Evolutionary conservation across 2,888 invertebrate genomes (phyloP).

Genomic region (Stenurella melanura): DNA sequence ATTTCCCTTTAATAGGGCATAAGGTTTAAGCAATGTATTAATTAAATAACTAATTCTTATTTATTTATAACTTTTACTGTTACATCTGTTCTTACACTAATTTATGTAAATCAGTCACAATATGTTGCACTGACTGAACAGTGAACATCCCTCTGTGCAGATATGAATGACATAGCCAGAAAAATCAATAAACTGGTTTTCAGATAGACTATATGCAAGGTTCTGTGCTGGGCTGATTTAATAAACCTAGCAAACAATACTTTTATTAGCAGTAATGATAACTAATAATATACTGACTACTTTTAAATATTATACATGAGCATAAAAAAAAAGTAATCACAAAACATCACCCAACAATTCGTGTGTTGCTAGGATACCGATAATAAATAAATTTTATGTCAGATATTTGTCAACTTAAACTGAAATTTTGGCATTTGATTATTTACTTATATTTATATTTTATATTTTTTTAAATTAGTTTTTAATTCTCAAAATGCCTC

Average conservation of each 20-base stretch:
- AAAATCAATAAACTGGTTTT: slow-evolving; percentile 59
- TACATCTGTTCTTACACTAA: slow-evolving; percentile 18
- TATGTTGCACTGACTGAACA: slow-evolving; percentile 20
- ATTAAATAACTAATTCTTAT: background rate
- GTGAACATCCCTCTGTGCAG: slow-evolving; percentile 28
- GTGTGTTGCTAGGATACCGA: slow-evolving; percentile 33
- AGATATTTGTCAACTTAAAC: slow-evolving; percentile 29
- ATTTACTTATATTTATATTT: slow-evolving; percentile 3
- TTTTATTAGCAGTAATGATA: background rate
- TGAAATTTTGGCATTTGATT: slow-evolving; percentile 24
- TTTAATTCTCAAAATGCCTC: slow-evolving; percentile 56
- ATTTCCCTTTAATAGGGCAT: background rate
- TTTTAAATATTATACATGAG: background rate
- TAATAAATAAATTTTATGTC: slow-evolving; percentile 20
- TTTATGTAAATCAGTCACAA: slow-evolving; percentile 23
- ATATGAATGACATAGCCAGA: slow-evolving; percentile 20
- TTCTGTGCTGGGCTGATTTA: slow-evolving; percentile 28
- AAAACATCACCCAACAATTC: background rate
- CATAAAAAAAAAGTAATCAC: background rate
- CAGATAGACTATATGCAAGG: slow-evolving; percentile 13
- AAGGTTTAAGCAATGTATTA: background rate
- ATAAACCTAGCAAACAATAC: background rate
- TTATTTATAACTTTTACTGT: slow-evolving; percentile 13
- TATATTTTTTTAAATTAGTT: slow-evolving; percentile 11
- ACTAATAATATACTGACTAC: background rate